Base-by-base conservation (phyloP, 2,888 invertebrate species). In the Synanthedon myopaeformis region DNA sequence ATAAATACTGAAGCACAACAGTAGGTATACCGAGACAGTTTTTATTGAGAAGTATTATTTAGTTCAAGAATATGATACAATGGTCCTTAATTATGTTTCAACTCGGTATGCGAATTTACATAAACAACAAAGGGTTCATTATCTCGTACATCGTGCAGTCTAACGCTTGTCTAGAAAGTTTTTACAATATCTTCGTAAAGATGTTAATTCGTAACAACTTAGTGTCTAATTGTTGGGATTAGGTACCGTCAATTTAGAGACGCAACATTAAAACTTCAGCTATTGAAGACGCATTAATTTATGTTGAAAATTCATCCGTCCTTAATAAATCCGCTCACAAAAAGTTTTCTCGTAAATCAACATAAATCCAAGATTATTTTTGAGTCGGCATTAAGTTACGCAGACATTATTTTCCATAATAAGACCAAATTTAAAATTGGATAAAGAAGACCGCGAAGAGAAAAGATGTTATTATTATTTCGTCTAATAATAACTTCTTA, bases 331-430 rank as follows among this genome's bases (percentile, higher is more conserved):
- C 60, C 57, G 13, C 54, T 57, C 63, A 61, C 53, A 12, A 51
- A 55, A 67, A 68, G 58, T 68, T 68, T 59, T 49, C 57, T 62
- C 67, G 61, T 66, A 66, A 68, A 68, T 68, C 68, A 63, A 61
- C 61, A 61, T 51, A 57, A 54, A 50, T 54, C 58, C 56, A 53
- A 62, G 61, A 64, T 66, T 66, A 66, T 64, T 66, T 63, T 59
- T 53, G 45, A n/a, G 49, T n/a, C 42, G 19, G 41, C 50, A 19
- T 35, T 51, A 51, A 51, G 41, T 51, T 51, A 41, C 23, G 14
- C 12, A 51, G 51, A 41, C 51, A 51, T 51, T 51, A 28, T 51
- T 51, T 28, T 49, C 13, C 12, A 17, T 45, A 45, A 45, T 45
- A 45, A 13, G 45, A 13, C 45, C n/a, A 45, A 45, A 45, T 45